Percentiles rank a stretch among this genome's conserved stretches.
phyloP scores from a whole-genome alignment of 2,113 vertebrate species.

The Atherinomorus stipes region DNA sequence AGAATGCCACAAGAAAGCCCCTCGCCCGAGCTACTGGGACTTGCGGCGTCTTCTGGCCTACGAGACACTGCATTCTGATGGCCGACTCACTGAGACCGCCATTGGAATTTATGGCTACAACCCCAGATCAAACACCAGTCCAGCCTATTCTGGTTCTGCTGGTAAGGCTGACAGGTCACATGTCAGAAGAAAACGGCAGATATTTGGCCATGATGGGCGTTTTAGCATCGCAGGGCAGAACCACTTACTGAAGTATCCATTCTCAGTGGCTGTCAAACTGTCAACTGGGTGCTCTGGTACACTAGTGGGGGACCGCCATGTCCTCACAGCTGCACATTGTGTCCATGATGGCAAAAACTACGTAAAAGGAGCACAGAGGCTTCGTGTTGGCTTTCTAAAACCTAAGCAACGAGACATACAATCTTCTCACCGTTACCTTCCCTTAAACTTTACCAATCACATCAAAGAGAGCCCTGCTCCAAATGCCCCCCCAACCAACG shows the following conservation, averaged over 20 bases:
- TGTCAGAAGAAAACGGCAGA: constrained; percentile 89
- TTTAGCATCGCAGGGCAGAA: constrained; percentile 94
- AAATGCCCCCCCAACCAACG: constrained; percentile 52
- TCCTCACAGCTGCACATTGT: constrained; percentile 96
- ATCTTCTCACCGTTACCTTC: constrained; percentile 44
- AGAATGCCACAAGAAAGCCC: constrained; percentile 89
- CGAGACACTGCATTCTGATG: constrained; percentile 91
- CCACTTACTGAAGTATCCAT: constrained; percentile 93
- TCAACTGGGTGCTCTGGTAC: constrained; percentile 96
- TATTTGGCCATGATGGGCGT: constrained; percentile 93
- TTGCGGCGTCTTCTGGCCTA: constrained; percentile 89
- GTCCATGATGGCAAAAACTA: constrained; percentile 97
- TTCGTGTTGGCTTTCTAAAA: constrained; percentile 94
- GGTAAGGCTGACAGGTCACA: constrained; percentile 47
- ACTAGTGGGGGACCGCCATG: constrained; percentile 92
- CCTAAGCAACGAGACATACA: constrained; percentile 84
- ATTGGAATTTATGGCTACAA: constrained; percentile 91
- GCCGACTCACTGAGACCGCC: constrained; percentile 89
- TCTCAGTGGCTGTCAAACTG: constrained; percentile 94
- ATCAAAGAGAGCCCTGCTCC: constrained; percentile 62
- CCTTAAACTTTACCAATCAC: constrained; percentile 67
- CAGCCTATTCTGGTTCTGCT: constrained; percentile 35
- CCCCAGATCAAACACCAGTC: constrained; percentile 9
- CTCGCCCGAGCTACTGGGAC: constrained; percentile 88
- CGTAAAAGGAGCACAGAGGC: constrained; percentile 94